Percentiles rank a stretch among this genome's conserved stretches.
Evolutionary conservation across 2,113 vertebrate species (phyloP).

Genomic region (Cryptotis parvus): DNA sequence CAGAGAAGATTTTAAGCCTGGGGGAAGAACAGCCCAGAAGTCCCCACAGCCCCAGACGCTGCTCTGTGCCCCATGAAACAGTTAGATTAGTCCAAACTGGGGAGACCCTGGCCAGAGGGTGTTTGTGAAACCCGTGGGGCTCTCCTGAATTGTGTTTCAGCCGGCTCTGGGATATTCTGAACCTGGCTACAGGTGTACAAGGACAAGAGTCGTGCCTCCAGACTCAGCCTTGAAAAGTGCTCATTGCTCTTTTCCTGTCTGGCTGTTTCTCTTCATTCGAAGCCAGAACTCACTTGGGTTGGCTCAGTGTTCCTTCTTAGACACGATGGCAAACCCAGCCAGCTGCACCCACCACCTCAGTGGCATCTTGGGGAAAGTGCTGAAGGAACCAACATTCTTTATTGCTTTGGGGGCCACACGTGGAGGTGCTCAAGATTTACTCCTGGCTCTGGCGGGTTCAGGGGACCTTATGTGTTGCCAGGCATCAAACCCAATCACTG

Average conservation of each 20-base stretch:
- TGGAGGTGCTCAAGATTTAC: too few relatives aligned
- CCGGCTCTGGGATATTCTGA: background rate
- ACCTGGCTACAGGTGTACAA: background rate
- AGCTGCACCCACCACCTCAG: background rate
- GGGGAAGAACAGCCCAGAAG: slow-evolving; percentile 20
- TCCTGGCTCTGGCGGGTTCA: too few relatives aligned
- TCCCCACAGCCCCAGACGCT: slow-evolving; percentile 69
- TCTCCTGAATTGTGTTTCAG: background rate
- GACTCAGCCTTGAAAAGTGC: background rate
- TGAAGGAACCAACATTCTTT: background rate
- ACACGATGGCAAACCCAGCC: background rate
- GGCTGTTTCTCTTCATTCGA: slow-evolving; percentile 34
- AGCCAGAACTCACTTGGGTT: background rate
- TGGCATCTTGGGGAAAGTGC: background rate
- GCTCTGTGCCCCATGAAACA: slow-evolving; percentile 55
- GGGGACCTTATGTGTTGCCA: too few relatives aligned
- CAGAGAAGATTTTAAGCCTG: slow-evolving; percentile 72
- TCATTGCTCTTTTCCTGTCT: background rate
- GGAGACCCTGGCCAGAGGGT: too few relatives aligned
- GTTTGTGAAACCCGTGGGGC: background rate
- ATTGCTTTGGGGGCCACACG: too few relatives aligned
- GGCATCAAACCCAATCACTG: too few relatives aligned
- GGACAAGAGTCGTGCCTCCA: background rate
- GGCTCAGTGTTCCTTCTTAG: background rate
- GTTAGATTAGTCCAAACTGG: background rate